phyloP scores from a whole-genome alignment of 1,140 invertebrate species.

The Cyrtorhinus lividipennis region DNA sequence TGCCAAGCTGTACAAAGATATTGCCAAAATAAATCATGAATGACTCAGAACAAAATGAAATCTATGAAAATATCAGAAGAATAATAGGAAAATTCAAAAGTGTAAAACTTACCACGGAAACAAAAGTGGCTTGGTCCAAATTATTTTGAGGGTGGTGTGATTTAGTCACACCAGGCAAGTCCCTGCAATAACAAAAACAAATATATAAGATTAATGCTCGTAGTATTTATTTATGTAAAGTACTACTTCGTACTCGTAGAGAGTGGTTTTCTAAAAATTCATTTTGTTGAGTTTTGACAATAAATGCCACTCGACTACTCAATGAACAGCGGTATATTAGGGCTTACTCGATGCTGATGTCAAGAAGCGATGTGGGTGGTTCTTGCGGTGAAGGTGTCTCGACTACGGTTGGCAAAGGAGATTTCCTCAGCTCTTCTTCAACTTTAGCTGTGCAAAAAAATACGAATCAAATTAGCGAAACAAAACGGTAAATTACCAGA shows the following conservation, averaged over 20 bases:
- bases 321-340: too few species aligned
- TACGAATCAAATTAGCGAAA: conserved; percentile 31
- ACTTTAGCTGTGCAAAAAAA: conserved; percentile 41
- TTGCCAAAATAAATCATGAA: too few species aligned
- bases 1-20: too few species aligned
- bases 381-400: conserved; percentile 27
- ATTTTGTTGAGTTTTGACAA: too few species aligned
- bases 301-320: too few species aligned
- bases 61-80: background rate
- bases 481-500: too few species aligned
- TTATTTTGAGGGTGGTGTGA: conserved; percentile 27
- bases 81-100: conserved; percentile 10
- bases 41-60: too few species aligned
- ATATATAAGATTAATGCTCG: background rate
- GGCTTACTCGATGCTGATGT: conserved; percentile 20
- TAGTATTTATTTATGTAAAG: too few species aligned
- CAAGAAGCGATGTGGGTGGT: conserved; percentile 13
- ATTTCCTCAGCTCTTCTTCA: conserved; percentile 40
- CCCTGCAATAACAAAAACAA: conserved; percentile 10
- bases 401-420: conserved; percentile 38
- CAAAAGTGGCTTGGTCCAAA: conserved; percentile 48
- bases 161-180: conserved; percentile 16
- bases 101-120: conserved; percentile 51
- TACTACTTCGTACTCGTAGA: too few species aligned
- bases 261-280: too few species aligned